phyloP scores from a whole-genome alignment of 1,140 invertebrate species.

The Drosophila ohnishii region DNA sequence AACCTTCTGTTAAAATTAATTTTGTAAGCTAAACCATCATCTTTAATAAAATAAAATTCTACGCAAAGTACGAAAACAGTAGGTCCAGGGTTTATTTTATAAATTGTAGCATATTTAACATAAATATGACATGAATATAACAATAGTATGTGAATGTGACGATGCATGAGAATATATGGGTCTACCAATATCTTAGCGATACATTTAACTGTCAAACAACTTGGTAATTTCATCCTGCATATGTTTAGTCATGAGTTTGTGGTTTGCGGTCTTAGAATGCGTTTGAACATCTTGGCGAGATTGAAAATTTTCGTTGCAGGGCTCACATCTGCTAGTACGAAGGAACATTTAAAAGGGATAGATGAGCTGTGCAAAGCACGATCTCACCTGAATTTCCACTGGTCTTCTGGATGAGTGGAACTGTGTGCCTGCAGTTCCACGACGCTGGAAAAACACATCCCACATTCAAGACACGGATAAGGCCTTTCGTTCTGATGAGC shows the following conservation, averaged over 20 bases:
- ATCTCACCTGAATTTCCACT: slow-evolving; percentile 34
- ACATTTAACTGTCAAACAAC: slow-evolving; percentile 10
- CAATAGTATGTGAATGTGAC: neutral
- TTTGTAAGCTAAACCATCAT: no score
- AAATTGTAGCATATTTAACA: neutral
- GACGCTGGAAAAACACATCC: slow-evolving; percentile 32
- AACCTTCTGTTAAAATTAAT: no score
- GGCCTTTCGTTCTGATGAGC: slow-evolving; percentile 67
- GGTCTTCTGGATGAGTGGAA: slow-evolving; percentile 3
- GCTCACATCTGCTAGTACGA: slow-evolving; percentile 42
- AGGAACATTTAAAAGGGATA: neutral
- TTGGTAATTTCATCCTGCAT: slow-evolving; percentile 50
- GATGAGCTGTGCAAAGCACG: neutral
- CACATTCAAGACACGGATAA: slow-evolving; percentile 65
- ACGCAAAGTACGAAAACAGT: no score
- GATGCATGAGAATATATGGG: neutral
- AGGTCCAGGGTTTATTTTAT: neutral
- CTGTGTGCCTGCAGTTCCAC: slow-evolving; percentile 36
- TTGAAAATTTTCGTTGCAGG: slow-evolving; percentile 45
- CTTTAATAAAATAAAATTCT: no score
- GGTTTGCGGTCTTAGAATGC: slow-evolving; percentile 40
- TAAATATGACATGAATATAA: neutral
- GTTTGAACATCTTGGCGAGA: slow-evolving; percentile 11
- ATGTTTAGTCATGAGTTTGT: slow-evolving; percentile 17
- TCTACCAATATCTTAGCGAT: no score